These are phyloP conservation scores for Bufo gargarizans DNA, from an alignment of 2,113 vertebrate genomes.

Conservation along the genomic window DNA sequence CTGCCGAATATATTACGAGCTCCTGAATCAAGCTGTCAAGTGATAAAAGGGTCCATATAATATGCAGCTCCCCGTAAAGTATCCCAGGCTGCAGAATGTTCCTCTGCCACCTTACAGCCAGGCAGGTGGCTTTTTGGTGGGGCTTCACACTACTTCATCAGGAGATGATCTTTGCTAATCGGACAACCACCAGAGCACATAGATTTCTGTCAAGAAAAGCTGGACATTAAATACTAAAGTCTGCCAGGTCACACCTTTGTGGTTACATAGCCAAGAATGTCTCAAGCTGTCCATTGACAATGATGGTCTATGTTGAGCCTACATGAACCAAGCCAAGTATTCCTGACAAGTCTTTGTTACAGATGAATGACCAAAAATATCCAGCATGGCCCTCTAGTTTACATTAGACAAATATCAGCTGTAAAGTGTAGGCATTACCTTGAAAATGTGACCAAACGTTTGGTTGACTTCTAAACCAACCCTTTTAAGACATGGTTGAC, in stretches of 20 bases:
- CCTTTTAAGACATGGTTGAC: not conserved
- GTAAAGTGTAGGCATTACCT: no score
- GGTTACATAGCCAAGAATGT: not conserved
- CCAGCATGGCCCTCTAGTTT: not conserved
- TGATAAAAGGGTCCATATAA: constrained; percentile 1
- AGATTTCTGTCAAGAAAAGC: not conserved
- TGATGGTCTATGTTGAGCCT: not conserved
- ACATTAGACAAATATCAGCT: no score
- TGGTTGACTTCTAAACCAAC: not conserved
- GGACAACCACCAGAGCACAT: no score
- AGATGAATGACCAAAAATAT: not conserved
- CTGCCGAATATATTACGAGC: not conserved
- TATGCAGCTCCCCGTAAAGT: not conserved
- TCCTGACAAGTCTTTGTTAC: not conserved
- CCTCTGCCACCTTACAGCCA: not conserved
- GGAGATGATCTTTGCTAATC: not conserved
- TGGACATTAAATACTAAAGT: not conserved
- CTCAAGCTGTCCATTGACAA: not conserved
- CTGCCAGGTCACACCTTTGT: not conserved
- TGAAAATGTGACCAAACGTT: no score
- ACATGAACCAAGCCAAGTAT: not conserved
- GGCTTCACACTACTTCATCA: not conserved
- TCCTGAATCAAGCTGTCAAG: constrained; percentile 33
- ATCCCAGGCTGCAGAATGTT: not conserved
- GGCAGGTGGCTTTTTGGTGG: not conserved